Base-by-base conservation (phyloP, 2,888 invertebrate genomes). In the Drosophila bunnanda region DNA sequence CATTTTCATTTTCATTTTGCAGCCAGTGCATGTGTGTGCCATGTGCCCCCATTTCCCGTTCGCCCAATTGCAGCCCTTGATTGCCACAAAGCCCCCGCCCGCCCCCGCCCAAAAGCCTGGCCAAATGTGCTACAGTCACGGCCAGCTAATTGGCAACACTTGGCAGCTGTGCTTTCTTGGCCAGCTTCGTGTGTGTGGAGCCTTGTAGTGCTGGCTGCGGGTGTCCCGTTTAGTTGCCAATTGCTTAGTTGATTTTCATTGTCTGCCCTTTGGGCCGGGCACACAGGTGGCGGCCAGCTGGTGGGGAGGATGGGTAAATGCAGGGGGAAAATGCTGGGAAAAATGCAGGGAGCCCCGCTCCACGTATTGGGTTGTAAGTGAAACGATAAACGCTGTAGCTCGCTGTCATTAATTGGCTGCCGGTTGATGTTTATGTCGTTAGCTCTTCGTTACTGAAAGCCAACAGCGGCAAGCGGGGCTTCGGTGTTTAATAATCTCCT, bases 191-290 rank as follows among this genome's bases (percentile, higher is more conserved):
- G 9, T 6, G 34, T 30, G 8, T 41, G n/a, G 1, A 15, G 44
- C 30, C 38, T 48, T 61, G 4, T 4, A 34, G 20, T n/a, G 36
- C 15, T 55, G 53, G 17, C 48, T 41, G 44, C 28, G 25, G 41
- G 53, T 60, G 66, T 61, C 52, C 39, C 60, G 71, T 71, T 64
- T 53, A 54, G 84, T 79, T 82, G 84, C 75, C 82, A 82, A 82
- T 88, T 88, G 88, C 88, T 82, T 83, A 87, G 82, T 84, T 82
- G 82, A 82, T 87, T 82, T 84, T 82, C 82, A 82, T 82, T 87
- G 79, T 84, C 87, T 84, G 81, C 79, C 82, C 81, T 76, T 70
- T 75, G 79, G 38, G 70, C 76, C 57, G 69, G 32, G 28, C 50
- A 50, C 41, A 46, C 53, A 53, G 78, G 78, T 68, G 87, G 78